These are phyloP conservation scores for Oligia strigilis DNA, from an alignment of 2,888 invertebrate genomes.

Conservation along the genomic window DNA sequence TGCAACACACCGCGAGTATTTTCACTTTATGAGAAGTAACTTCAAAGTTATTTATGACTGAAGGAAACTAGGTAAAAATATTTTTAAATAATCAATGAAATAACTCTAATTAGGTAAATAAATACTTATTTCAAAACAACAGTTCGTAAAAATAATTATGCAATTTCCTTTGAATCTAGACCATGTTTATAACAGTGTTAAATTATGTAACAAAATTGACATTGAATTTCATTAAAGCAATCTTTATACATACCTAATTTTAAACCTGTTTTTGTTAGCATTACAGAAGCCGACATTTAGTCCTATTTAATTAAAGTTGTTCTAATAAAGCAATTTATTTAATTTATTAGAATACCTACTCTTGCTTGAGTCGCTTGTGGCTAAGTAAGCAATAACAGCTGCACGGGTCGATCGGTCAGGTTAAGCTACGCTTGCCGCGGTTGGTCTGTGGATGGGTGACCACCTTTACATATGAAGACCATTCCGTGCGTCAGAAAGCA, in stretches of 20 bases:
- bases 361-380: background rate
- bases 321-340: background rate
- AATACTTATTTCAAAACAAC: background rate
- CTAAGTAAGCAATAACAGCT: background rate
- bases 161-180: constrained; percentile 9
- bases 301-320: background rate
- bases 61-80: constrained; percentile 1
- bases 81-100: constrained; percentile 18
- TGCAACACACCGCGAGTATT: background rate
- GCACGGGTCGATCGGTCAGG: background rate
- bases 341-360: background rate
- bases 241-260: background rate
- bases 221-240: constrained; percentile 24
- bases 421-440: background rate
- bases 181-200: background rate
- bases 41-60: background rate
- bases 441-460: background rate
- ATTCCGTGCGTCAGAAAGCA: background rate
- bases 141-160: constrained; percentile 7
- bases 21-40: background rate
- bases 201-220: constrained; percentile 23
- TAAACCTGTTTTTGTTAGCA: constrained; percentile 23
- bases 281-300: background rate
- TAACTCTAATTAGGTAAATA: background rate
- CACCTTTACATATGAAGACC: background rate